Evolutionary conservation across 2,888 invertebrate species (phyloP), one percentile per base, ranked within the genome.

Genomic region (Cryptophagus acutangulus): DNA sequence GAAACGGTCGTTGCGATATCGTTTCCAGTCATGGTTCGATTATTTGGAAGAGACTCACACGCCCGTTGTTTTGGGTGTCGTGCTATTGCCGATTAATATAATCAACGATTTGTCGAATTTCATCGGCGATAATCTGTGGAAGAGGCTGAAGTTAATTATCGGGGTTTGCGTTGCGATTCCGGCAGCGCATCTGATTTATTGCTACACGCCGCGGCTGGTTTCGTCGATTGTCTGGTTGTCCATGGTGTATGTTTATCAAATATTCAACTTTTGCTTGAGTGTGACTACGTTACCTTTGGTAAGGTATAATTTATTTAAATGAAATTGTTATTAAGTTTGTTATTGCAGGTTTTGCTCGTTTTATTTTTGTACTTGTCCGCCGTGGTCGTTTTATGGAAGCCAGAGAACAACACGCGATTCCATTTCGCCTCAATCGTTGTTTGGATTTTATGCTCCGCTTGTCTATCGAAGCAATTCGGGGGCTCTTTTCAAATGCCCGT

Each of bases 11-110:
- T 68, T 95, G 30, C 82, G 91, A 0, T 80, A 81, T 43, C 73
- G 78, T 45, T 74, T 91, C 14, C 81, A 85, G 55, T 76, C 79
- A 50, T 93, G 93, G 92, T 84, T 91, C 61, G 75, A 78, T 57
- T 71, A 74, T 38, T 64, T 85, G 28, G 83, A 86, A 58, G 75
- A 77, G 44, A 75, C 79, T 0, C 75, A 79, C 46, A 81, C 78
- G 2, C 84, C 85, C 52, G 73, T 87, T 24, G 59, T 85, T 31
- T 62, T 81, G 17, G 73, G 74, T 16, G 41, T 70, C 17, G 48
- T 78, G 48, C 66, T 82, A 43, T 75, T 84, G 37, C 95, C 96
- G 1, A 61, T 91, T 14, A 81, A 84, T 63, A 74, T 87, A 24
- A 72, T 87, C 2, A 87, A 92, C 62, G 75, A 77, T 54, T 71